These are phyloP conservation scores for Sarcophaga peregrina DNA, from an alignment of 1,140 invertebrate species.

Conservation along the genomic window DNA sequence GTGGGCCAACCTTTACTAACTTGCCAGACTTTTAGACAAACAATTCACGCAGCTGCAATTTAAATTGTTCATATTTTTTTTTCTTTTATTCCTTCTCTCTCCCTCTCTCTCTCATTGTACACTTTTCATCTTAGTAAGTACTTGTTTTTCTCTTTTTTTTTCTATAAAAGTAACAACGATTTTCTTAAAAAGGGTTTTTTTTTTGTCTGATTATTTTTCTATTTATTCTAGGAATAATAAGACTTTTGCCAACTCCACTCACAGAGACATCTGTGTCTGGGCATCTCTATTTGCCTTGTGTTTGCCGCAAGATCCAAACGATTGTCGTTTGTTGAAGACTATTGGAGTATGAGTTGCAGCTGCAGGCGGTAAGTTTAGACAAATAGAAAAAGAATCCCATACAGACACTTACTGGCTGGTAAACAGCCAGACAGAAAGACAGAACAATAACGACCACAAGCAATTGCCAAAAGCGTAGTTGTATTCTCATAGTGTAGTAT, in stretches of 20 bases:
- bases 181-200: not conserved
- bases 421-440: not conserved
- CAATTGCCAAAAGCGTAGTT: conserved; percentile 3
- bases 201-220: not conserved
- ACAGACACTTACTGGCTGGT: too few species aligned
- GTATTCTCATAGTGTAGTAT: not conserved
- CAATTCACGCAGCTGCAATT: conserved; percentile 41
- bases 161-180: not conserved
- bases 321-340: too few species aligned
- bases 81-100: not conserved
- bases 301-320: not conserved
- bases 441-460: not conserved
- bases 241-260: not conserved
- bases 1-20: conserved; percentile 26
- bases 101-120: not conserved
- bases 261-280: conserved; percentile 12
- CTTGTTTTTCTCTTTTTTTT: not conserved
- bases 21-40: conserved; percentile 26
- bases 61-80: conserved; percentile 28
- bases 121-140: not conserved
- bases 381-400: conserved; percentile 2
- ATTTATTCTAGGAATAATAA: not conserved
- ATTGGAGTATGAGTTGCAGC: conserved; percentile 16
- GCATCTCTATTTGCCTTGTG: conserved; percentile 10
- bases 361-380: conserved; percentile 35